Conservation (phyloP, 2,888 invertebrate genomes). For the Mimumesa dahlbomi region DNA sequence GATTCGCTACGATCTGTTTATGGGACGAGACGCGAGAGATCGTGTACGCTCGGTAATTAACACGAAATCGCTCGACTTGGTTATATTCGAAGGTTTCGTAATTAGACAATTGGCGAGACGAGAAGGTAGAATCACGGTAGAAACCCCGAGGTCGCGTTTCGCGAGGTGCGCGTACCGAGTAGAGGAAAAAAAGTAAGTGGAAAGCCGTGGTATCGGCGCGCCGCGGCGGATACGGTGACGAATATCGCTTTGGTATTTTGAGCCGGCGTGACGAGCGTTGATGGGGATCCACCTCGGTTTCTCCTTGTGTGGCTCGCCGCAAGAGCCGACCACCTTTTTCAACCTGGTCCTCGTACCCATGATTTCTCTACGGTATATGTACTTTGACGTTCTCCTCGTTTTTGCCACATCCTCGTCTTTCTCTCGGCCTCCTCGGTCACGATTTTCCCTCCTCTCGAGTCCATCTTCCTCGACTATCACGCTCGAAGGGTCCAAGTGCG, state of each 20-base stretch:
- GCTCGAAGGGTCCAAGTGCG: neutral
- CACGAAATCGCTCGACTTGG: too few relatives aligned
- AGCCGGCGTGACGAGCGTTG: constrained; percentile 77
- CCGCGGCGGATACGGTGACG: constrained; percentile 59
- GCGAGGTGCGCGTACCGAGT: too few relatives aligned
- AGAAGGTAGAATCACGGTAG: too few relatives aligned
- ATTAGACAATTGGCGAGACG: too few relatives aligned
- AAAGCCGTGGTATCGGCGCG: neutral
- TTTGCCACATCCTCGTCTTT: neutral
- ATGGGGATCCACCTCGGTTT: constrained; percentile 71
- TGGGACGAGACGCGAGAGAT: too few relatives aligned
- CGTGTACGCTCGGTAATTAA: too few relatives aligned
- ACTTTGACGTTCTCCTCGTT: constrained; percentile 1
- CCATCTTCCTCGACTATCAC: neutral
- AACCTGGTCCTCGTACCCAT: constrained; percentile 28
- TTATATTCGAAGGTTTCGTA: too few relatives aligned
- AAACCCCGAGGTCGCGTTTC: too few relatives aligned
- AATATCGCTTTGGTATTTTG: constrained; percentile 75
- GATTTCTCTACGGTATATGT: constrained; percentile 24
- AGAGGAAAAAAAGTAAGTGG: neutral
- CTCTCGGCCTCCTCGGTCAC: neutral
- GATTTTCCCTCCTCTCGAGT: constrained; percentile 2
- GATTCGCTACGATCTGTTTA: too few relatives aligned
- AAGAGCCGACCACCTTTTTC: constrained; percentile 73
- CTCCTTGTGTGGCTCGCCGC: constrained; percentile 74